Conservation (phyloP, 1,140 invertebrate genomes). For the Saccostrea cuccullata region DNA sequence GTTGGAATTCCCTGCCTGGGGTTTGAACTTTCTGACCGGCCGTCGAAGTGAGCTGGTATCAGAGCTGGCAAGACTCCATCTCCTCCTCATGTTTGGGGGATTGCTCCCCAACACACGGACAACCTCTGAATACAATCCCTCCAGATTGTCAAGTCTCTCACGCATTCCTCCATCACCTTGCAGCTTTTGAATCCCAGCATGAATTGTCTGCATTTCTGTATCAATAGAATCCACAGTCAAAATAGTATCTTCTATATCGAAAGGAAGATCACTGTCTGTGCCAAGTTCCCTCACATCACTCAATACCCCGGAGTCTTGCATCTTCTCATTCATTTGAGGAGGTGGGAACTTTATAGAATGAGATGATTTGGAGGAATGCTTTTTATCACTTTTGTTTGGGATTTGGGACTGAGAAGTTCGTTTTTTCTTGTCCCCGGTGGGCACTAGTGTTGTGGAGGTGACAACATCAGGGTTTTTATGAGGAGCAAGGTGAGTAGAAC, state of each 20-base stretch:
- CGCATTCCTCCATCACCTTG: conserved; percentile 48
- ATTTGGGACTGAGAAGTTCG: conserved; percentile 43
- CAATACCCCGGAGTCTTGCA: conserved; percentile 55
- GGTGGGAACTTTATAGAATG: not conserved
- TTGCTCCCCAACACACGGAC: conserved; percentile 87
- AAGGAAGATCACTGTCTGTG: conserved; percentile 70
- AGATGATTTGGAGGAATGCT: conserved; percentile 39
- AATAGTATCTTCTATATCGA: conserved; percentile 73
- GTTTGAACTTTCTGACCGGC: conserved; percentile 50
- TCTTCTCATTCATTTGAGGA: not conserved
- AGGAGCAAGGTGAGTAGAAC: conserved; percentile 15
- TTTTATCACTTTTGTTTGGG: conserved; percentile 42
- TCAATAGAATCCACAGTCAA: conserved; percentile 68
- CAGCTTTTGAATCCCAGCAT: conserved; percentile 37
- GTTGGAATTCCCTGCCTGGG: conserved; percentile 38
- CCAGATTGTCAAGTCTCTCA: conserved; percentile 89
- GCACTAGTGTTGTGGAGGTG: conserved; percentile 45
- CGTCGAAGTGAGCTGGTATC: conserved; percentile 69
- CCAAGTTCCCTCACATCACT: conserved; percentile 68
- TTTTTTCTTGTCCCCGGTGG: conserved; percentile 45
- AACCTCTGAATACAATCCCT: conserved; percentile 93
- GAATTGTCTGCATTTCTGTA: conserved; percentile 53
- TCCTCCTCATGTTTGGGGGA: conserved; percentile 46
- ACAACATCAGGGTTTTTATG: conserved; percentile 62
- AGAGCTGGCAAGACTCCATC: conserved; percentile 73